phyloP scores from a whole-genome alignment of 1,140 invertebrate species.

The Propsilocerus akamusi region DNA sequence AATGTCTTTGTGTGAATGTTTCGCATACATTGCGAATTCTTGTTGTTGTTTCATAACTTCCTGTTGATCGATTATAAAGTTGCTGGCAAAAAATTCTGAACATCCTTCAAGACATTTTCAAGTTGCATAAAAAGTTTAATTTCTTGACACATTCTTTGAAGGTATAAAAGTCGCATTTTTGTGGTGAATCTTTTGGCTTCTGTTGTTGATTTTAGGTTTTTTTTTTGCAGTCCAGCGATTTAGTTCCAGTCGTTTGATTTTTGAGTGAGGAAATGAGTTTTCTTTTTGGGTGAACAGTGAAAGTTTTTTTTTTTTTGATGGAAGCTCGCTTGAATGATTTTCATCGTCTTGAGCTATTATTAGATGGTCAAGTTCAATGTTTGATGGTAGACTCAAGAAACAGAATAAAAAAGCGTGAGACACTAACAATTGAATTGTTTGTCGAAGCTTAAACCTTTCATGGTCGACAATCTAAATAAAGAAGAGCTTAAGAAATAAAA shows the following conservation, averaged over 20 bases:
- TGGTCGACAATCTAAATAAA: too few species aligned
- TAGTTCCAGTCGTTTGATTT: background rate
- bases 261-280: background rate
- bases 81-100: too few species aligned
- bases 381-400: background rate
- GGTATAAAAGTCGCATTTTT: background rate
- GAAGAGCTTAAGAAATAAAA: too few species aligned
- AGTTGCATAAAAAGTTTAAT: background rate
- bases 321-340: background rate
- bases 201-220: background rate
- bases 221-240: background rate
- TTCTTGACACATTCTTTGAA: background rate
- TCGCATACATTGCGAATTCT: background rate
- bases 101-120: background rate
- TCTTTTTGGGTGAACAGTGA: too few species aligned
- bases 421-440: background rate
- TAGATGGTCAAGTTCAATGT: background rate
- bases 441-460: too few species aligned
- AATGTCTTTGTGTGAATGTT: too few species aligned
- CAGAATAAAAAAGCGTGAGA: background rate
- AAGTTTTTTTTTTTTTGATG: too few species aligned
- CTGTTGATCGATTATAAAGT: too few species aligned
- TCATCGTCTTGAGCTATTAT: background rate
- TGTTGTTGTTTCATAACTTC: background rate
- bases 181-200: background rate